Evolutionary conservation across 2,797 vertebrate species (phyloP), one percentile per base, ranked within the genome.

Genomic region (Orientallactaga sibirica): DNA sequence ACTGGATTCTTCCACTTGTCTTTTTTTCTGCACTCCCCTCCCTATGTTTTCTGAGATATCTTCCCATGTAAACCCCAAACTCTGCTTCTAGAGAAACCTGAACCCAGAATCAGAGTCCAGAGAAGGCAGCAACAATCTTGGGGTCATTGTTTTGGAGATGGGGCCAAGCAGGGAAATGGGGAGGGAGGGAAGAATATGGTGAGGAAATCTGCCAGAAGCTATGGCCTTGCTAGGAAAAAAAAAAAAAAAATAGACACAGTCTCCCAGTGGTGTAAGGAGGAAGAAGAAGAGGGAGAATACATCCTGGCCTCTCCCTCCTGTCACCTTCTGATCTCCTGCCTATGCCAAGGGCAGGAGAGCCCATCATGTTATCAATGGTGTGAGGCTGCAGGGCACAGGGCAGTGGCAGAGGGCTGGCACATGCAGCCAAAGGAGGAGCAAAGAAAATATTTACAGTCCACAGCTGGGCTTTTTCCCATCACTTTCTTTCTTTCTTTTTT

Each of bases 311-410:
- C 22, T 62, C 27, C 68, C 66, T 67, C 33, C 29, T 80, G 61
- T 71, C 29, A 4, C 12, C 68, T 71, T 83, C 74, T 15, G 61
- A 58, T 48, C 76, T 88, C 29, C 82, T 70, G 92, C 58, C n/a
- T 33, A 25, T 52, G 74, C 33, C 66, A 61, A 75, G 33, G 71
- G 37, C 43, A 66, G 81, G 27, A 29, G 29, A 43, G 27, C 16
- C 33, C 19, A 18, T 5, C 67, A 29, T 37, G 29, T n/a, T 62
- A 7, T 22, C 25, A 55, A 37, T 5, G 43, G 58, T 0, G 41
- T 37, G 25, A 76, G 81, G 27, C 48, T 80, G 29, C 22, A 27
- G 22, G 48, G 64, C 64, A 52, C 37, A 33, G 11, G 5, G 43
- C 74, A 15, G 41, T 2, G 29, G 29, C 41, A 88, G 27, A 43